Evolutionary conservation across 1,140 invertebrate genomes (phyloP).

Genomic region (Leguminivora glycinivorella): DNA sequence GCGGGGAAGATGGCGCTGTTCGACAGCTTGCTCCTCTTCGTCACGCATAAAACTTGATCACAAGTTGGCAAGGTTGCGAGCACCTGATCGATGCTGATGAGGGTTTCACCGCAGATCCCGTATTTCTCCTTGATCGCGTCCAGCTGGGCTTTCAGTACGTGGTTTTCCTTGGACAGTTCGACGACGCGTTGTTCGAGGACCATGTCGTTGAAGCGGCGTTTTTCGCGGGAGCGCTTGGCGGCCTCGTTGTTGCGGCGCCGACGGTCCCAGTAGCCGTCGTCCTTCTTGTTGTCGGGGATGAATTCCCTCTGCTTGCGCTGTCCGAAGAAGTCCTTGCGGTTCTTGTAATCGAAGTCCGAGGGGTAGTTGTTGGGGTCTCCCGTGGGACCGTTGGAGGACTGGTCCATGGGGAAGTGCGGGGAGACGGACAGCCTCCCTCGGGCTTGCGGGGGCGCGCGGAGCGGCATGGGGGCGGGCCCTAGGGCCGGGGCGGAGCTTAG

Average conservation of each 20-base stretch:
- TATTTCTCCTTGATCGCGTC: constrained; percentile 96
- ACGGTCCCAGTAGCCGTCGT: constrained; percentile 98
- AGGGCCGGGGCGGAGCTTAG: constrained; percentile 59
- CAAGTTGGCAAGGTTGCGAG: constrained; percentile 89
- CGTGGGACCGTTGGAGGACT: constrained; percentile 61
- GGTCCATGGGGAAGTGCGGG: constrained; percentile 66
- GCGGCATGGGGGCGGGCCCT: constrained; percentile 57
- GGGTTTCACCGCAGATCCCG: constrained; percentile 91
- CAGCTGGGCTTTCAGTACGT: constrained; percentile 94
- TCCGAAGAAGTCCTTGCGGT: constrained; percentile 88
- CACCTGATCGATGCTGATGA: constrained; percentile 93
- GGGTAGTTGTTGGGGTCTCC: constrained; percentile 69
- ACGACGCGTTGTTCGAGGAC: constrained; percentile 95
- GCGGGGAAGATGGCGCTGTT: constrained; percentile 79
- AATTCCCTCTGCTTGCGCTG: constrained; percentile 97
- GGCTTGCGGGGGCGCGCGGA: constrained; percentile 54
- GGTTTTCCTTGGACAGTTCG: constrained; percentile 96
- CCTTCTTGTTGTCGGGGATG: constrained; percentile 97
- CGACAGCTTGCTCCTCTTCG: constrained; percentile 87
- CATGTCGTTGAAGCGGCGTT: constrained; percentile 97
- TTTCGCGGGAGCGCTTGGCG: constrained; percentile 95
- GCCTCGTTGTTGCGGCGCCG: constrained; percentile 97
- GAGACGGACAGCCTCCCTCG: constrained; percentile 69
- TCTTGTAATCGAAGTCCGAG: constrained; percentile 78
- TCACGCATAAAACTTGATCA: constrained; percentile 90